Base-by-base conservation (phyloP, 2,888 invertebrate species). In the Thecocarcelia acutangulata region DNA sequence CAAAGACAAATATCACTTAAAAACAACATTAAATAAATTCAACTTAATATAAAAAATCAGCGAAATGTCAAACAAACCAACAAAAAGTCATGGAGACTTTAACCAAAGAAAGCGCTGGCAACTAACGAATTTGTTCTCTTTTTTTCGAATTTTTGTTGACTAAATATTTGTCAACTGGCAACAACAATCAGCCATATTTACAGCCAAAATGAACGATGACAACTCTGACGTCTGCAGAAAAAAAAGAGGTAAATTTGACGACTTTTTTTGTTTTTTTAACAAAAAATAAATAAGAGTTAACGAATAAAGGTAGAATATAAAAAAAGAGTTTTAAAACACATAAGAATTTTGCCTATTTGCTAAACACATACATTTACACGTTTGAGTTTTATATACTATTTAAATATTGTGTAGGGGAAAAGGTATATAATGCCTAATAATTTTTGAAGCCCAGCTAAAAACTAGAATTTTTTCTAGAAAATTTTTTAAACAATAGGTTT, bases 101-200 rank as follows among this genome's bases (percentile, higher is more conserved):
- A 15, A 8, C 19, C 28, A 64, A 58, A 68, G 17, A 66, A 73
- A 59, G 44, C 37, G 46, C 56, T 59, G 58, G 54, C 56, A 79
- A 78, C 84, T 84, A 84, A 84, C 84, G 83, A 84, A 78, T 46
- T 56, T 15, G 15, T 63, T 12, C 46, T 46, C 70, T 17, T 8
- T 15, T 9, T n/a, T 42, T 40, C 54, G 69, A 56, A 13, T 52
- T 56, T 77, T 83, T 85, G 84, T 81, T 84, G 80, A 76, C 83
- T 85, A 84, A 85, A 85, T 85, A 85, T 85, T 85, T 85, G 85
- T 84, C 84, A 80, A 84, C 68, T 83, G 84, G 68, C 84, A 84
- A 79, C 69, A 79, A 77, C 70, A 83, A 80, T 76, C 80, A 80
- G 72, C 56, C 37, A 59, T 37, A 17, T 59, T 77, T 46, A 12